Conservation (phyloP, 1,140 invertebrate species). For the Ips nitidus region DNA sequence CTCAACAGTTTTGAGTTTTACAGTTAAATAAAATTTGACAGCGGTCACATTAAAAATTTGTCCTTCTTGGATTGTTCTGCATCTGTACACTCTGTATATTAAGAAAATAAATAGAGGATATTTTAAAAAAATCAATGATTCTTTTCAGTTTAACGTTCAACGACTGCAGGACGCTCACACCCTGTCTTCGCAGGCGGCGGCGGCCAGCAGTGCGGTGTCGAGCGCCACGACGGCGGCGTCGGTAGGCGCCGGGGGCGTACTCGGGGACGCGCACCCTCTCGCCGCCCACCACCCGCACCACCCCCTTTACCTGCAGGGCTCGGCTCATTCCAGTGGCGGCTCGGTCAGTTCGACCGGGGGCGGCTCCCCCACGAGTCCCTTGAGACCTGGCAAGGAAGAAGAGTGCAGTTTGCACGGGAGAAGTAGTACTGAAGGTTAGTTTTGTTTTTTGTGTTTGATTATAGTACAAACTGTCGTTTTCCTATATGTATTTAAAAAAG, state of each 20-base stretch:
- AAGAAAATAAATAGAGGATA: no score
- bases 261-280: conserved; percentile 39
- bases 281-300: conserved; percentile 40
- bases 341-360: conserved; percentile 50
- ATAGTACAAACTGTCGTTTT: no score
- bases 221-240: conserved; percentile 37
- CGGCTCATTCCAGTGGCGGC: conserved; percentile 49
- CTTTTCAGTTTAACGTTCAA: conserved; percentile 51
- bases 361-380: conserved; percentile 50
- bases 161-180: conserved; percentile 48
- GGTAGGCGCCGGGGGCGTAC: conserved; percentile 36
- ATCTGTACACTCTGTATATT: no score
- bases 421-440: conserved; percentile 58
- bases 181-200: conserved; percentile 42
- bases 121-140: not conserved
- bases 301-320: conserved; percentile 46
- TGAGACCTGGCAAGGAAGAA: conserved; percentile 57
- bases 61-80: no score
- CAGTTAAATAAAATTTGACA: no score
- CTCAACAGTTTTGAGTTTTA: no score
- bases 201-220: conserved; percentile 26
- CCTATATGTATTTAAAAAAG: not conserved
- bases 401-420: conserved; percentile 59
- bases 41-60: no score
- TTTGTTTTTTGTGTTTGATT: not conserved